Conservation (phyloP, 2,113 vertebrate genomes). For the Rhineura floridana region DNA sequence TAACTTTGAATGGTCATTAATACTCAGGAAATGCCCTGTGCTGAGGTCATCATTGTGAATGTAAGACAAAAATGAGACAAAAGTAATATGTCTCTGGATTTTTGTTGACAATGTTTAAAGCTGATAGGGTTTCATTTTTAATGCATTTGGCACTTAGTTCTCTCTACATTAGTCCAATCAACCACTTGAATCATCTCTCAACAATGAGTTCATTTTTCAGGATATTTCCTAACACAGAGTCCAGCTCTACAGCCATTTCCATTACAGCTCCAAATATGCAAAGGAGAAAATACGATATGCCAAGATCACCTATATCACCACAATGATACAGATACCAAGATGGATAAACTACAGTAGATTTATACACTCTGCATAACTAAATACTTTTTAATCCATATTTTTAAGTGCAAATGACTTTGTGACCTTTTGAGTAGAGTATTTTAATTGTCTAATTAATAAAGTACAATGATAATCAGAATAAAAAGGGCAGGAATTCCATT, state of each 20-base stretch:
- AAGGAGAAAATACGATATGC: not conserved
- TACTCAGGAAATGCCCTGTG: slow-evolving; percentile 70
- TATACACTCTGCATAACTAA: not conserved
- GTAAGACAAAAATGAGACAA: slow-evolving; percentile 67
- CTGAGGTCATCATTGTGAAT: slow-evolving; percentile 61
- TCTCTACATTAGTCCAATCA: slow-evolving; percentile 40
- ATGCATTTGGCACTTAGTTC: slow-evolving; percentile 48
- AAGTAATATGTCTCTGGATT: slow-evolving; percentile 57
- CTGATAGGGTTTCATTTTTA: slow-evolving; percentile 49
- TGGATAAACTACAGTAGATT: not conserved
- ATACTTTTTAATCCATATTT: not conserved
- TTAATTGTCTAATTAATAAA: not conserved
- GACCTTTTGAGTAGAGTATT: not conserved
- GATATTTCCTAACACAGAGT: not conserved
- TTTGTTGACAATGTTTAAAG: slow-evolving; percentile 41
- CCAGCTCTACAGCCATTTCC: not conserved
- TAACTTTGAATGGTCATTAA: slow-evolving; percentile 80
- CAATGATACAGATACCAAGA: not conserved
- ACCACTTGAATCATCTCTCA: slow-evolving; percentile 41
- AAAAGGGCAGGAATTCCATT: not conserved
- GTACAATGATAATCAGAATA: not conserved
- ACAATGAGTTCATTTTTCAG: slow-evolving; percentile 38
- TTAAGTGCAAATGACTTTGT: not conserved
- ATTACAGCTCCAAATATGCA: not conserved
- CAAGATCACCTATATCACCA: not conserved